A percentile compares a stretch with the other conserved stretches of the same genome.
Evolutionary conservation across 2,113 vertebrate species (phyloP).

Genomic region (Eudorcas thomsonii): DNA sequence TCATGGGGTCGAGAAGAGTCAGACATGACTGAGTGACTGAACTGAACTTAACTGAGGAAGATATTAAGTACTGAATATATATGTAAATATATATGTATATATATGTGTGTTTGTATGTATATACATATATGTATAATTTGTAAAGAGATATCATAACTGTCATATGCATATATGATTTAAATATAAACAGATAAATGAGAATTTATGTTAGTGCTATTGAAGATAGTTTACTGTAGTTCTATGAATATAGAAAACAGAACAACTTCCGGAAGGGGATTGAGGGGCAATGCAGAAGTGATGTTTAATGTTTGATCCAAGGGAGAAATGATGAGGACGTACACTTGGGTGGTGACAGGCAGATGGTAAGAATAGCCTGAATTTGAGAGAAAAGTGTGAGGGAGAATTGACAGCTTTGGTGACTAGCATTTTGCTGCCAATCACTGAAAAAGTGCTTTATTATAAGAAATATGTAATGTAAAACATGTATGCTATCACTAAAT

Average conservation of each 20-base stretch:
- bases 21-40: too few relatives aligned
- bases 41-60: neutral
- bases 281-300: neutral
- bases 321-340: neutral
- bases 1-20: too few relatives aligned
- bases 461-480: neutral
- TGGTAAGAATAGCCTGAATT: neutral
- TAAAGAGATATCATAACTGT: neutral
- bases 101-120: neutral
- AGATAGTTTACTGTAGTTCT: neutral
- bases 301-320: neutral
- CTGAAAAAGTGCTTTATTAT: neutral
- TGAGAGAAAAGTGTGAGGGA: neutral
- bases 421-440: neutral
- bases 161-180: neutral
- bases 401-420: constrained; percentile 6
- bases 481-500: neutral
- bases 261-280: neutral
- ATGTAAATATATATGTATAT: neutral
- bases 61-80: too few relatives aligned
- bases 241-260: neutral
- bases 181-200: neutral
- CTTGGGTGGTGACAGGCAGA: neutral
- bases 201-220: neutral
- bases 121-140: neutral